Base-by-base conservation (phyloP, 2,113 vertebrate genomes). In the Chlorodrepanis virens region DNA sequence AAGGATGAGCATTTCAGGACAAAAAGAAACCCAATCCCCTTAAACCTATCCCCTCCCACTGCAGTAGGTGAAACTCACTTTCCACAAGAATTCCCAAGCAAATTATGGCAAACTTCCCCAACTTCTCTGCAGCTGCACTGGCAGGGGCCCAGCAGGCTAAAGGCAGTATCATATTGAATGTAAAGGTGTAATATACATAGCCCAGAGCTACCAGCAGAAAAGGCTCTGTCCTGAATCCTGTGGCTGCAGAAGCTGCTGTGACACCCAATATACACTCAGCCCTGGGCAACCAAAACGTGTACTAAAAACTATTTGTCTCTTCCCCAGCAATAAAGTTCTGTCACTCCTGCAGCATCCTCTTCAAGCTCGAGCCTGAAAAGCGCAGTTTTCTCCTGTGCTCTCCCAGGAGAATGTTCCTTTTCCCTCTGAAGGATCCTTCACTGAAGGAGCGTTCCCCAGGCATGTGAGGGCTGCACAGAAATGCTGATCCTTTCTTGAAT, bases 101-200 rank as follows among this genome's bases (percentile, higher is more conserved):
- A 87, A 83, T 94, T 96, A 95, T 68, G 79, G 92, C 82, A 90
- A 86, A 88, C 63, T 93, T 96, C 90, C 88, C 83, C 83, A 93
- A 25, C 37, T 83, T 87, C 87, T 92, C 77, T 94, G 93, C 92
- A 96, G 93, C 96, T 96, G 96, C 5, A 8, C 52, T 97, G 96
- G 96, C 94, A 78, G 77, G 8, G 21, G 24, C 79, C 96, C 96
- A 96, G 83, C 50, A 83, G 65, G 49, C 96, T 96, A 44, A 70
- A 96, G 92, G 85, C 96, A 88, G 93, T 83, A 92, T 94, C 88
- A 88, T 90, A 83, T 68, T 88, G 90, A 89, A 95, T 81, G 42
- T 88, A 92, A 96, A 97, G 93, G 94, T 96, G 94, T 82, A 96
- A 93, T 50, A 71, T 95, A 96, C 94, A 97, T 64, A 96, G 88